phyloP scores from a whole-genome alignment of 2,797 vertebrate species.

The Australoheros facetus region DNA sequence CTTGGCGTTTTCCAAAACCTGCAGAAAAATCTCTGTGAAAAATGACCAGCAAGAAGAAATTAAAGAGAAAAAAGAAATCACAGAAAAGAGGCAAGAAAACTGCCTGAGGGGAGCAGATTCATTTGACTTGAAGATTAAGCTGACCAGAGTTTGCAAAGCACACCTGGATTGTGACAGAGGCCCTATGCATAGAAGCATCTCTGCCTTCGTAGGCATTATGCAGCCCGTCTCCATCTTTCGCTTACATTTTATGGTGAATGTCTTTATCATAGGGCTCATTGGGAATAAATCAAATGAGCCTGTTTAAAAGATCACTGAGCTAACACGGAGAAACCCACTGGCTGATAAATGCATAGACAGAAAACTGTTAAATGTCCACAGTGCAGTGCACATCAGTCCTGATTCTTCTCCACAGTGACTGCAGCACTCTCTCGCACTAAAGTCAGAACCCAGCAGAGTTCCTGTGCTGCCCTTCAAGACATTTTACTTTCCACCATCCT shows the following conservation, averaged over 20 bases:
- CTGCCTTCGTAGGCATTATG: neutral
- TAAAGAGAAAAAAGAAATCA: slow-evolving; percentile 64
- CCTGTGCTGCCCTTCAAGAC: slow-evolving; percentile 53
- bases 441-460: slow-evolving; percentile 26
- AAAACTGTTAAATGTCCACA: neutral
- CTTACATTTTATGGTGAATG: slow-evolving; percentile 23
- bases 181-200: neutral
- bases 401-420: neutral
- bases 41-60: slow-evolving; percentile 61
- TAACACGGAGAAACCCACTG: slow-evolving; percentile 13
- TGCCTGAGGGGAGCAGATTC: slow-evolving; percentile 52
- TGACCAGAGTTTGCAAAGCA: slow-evolving; percentile 56
- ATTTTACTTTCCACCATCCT: slow-evolving; percentile 43
- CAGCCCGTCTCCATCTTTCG: slow-evolving; percentile 1
- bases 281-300: slow-evolving; percentile 26
- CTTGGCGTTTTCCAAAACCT: slow-evolving; percentile 37
- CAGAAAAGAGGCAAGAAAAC: slow-evolving; percentile 48
- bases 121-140: slow-evolving; percentile 64
- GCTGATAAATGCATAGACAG: neutral
- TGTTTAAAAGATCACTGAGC: slow-evolving; percentile 26
- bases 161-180: slow-evolving; percentile 40
- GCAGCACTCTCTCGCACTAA: neutral
- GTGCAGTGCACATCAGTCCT: neutral
- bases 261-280: neutral
- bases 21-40: slow-evolving; percentile 57